Evolutionary conservation across 2,113 vertebrate species (phyloP).

Genomic region (Hepsetus odoe): DNA sequence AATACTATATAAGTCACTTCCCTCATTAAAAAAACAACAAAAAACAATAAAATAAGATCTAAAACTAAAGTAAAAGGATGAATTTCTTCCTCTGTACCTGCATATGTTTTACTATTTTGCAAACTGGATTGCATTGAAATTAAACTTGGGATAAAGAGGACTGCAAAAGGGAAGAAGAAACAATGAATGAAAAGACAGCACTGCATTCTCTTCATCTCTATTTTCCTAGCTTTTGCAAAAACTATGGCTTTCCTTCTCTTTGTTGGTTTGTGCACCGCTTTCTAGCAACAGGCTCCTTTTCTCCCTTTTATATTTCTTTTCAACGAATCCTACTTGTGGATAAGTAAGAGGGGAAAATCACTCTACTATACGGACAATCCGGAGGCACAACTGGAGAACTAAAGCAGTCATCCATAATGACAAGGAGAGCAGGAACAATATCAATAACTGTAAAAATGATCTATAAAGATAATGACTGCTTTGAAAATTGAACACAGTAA

Average conservation of each 20-base stretch:
- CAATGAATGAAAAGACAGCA: background rate
- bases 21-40: slow-evolving; percentile 30
- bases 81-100: background rate
- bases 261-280: background rate
- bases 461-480: slow-evolving; percentile 32
- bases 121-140: slow-evolving; percentile 4
- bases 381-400: slow-evolving; percentile 1
- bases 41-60: slow-evolving; percentile 4
- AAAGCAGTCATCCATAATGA: slow-evolving; percentile 11
- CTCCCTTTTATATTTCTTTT: background rate
- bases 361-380: slow-evolving; percentile 23
- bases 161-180: background rate
- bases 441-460: slow-evolving; percentile 32
- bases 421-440: slow-evolving; percentile 21
- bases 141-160: background rate
- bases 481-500: slow-evolving; percentile 12
- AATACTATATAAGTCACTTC: slow-evolving; percentile 45
- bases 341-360: background rate
- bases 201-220: background rate
- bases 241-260: background rate
- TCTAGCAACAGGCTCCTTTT: background rate
- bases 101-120: background rate
- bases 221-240: background rate
- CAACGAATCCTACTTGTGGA: background rate
- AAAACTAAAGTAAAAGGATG: slow-evolving; percentile 26